Percentiles rank a stretch among this genome's conserved stretches.
Conservation (phyloP, 2,888 invertebrate genomes). For the Platycheirus albimanus region DNA sequence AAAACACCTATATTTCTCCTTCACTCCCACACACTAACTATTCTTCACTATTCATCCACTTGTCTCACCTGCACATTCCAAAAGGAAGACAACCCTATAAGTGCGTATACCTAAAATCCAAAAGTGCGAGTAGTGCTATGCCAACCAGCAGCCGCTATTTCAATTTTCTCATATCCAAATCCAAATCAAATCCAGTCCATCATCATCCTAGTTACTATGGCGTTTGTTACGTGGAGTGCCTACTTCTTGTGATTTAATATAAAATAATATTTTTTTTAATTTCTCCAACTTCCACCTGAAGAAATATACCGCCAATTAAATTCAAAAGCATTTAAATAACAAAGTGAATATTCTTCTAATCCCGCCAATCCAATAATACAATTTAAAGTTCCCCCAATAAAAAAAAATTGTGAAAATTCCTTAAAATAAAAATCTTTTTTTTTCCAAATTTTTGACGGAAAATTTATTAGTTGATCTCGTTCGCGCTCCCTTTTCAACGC, state of each 20-base stretch:
- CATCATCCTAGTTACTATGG: slow-evolving; percentile 74
- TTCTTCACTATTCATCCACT: slow-evolving; percentile 14
- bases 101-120: slow-evolving; percentile 6
- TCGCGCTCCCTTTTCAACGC: slow-evolving; percentile 51
- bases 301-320: slow-evolving; percentile 29
- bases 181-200: slow-evolving; percentile 28
- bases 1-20: slow-evolving; percentile 56
- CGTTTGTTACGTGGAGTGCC: slow-evolving; percentile 75
- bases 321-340: slow-evolving; percentile 46
- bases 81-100: slow-evolving; percentile 50
- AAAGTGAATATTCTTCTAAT: slow-evolving; percentile 22
- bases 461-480: slow-evolving; percentile 26
- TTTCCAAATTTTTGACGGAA: slow-evolving; percentile 43
- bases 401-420: slow-evolving; percentile 27
- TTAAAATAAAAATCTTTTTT: slow-evolving; percentile 21
- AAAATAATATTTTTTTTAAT: slow-evolving; percentile 31
- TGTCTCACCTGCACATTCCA: slow-evolving; percentile 39
- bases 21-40: slow-evolving; percentile 45
- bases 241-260: slow-evolving; percentile 58
- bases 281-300: slow-evolving; percentile 32
- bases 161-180: slow-evolving; percentile 35
- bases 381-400: slow-evolving; percentile 40
- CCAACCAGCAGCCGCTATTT: background rate
- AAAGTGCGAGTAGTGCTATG: slow-evolving; percentile 23
- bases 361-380: slow-evolving; percentile 14